Percentiles rank a stretch among this genome's conserved stretches.
phyloP scores from a whole-genome alignment of 2,888 invertebrate species.

The Drosophila subquinaria region DNA sequence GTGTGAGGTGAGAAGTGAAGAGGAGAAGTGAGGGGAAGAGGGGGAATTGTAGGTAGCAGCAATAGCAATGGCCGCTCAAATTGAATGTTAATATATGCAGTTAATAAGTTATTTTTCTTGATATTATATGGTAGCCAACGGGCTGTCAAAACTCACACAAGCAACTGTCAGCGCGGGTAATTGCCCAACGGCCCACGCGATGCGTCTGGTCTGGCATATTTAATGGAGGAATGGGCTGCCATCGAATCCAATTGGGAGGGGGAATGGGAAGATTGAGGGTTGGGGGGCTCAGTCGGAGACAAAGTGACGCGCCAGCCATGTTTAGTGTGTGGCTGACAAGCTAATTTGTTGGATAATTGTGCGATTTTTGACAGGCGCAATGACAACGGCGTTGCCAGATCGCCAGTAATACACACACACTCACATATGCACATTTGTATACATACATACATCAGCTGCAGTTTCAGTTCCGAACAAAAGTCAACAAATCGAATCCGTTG shows the following conservation, averaged over 20 bases:
- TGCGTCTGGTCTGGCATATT: conserved; percentile 80
- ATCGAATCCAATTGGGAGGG: conserved; percentile 1
- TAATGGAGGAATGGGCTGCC: conserved; percentile 60
- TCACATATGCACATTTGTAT: not conserved
- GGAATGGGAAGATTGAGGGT: not conserved
- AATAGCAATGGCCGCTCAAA: conserved; percentile 81
- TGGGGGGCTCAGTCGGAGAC: conserved; percentile 47
- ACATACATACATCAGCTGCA: not conserved
- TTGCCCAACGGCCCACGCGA: conserved; percentile 81
- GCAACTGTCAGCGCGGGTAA: conserved; percentile 82
- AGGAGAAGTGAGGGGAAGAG: not conserved
- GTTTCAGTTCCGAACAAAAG: conserved; percentile 9
- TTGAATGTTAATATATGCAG: conserved; percentile 84
- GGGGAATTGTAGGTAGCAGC: conserved; percentile 37
- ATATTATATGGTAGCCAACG: conserved; percentile 83
- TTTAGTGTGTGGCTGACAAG: conserved; percentile 66
- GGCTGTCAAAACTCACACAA: conserved; percentile 83
- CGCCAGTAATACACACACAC: conserved; percentile 12
- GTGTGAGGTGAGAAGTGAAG: not conserved
- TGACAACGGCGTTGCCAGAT: conserved; percentile 57
- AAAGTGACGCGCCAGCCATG: conserved; percentile 70
- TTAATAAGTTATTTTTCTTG: conserved; percentile 80
- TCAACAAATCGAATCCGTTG: conserved; percentile 61
- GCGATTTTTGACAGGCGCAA: conserved; percentile 66
- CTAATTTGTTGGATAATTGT: conserved; percentile 76